phyloP scores from a whole-genome alignment of 2,888 invertebrate species.

The Malacosoma neustria region DNA sequence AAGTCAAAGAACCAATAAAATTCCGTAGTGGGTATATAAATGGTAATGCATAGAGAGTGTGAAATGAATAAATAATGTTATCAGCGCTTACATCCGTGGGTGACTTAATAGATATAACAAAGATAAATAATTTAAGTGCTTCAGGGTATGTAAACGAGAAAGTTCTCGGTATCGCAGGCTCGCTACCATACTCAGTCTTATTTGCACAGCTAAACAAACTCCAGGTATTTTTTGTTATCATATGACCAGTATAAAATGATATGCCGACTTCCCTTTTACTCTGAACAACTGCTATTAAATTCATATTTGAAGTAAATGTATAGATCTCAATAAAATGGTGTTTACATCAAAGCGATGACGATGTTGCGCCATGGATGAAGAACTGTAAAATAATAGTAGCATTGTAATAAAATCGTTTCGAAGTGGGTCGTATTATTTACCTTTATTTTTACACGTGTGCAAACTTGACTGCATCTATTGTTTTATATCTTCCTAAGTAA shows the following conservation, averaged over 20 bases:
- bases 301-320: slow-evolving; percentile 20
- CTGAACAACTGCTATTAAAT: slow-evolving; percentile 17
- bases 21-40: not conserved
- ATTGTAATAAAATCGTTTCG: slow-evolving; percentile 30
- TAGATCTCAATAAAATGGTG: slow-evolving; percentile 33
- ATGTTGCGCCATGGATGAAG: slow-evolving; percentile 37
- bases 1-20: not conserved
- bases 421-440: slow-evolving; percentile 49
- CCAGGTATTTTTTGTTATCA: slow-evolving; percentile 47
- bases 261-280: slow-evolving; percentile 13
- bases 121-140: slow-evolving; percentile 46
- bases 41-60: slow-evolving; percentile 6
- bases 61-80: slow-evolving; percentile 30
- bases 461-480: slow-evolving; percentile 22
- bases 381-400: slow-evolving; percentile 42
- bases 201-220: slow-evolving; percentile 71
- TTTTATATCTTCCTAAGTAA: slow-evolving; percentile 13
- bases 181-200: slow-evolving; percentile 53
- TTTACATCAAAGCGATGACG: slow-evolving; percentile 48
- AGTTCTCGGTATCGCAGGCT: slow-evolving; percentile 57
- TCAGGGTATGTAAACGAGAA: slow-evolving; percentile 46
- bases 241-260: slow-evolving; percentile 22
- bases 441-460: slow-evolving; percentile 33
- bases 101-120: slow-evolving; percentile 37
- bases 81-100: slow-evolving; percentile 30